Evolutionary conservation across 2,797 vertebrate genomes (phyloP).

Genomic region (Aythya fuligula): DNA sequence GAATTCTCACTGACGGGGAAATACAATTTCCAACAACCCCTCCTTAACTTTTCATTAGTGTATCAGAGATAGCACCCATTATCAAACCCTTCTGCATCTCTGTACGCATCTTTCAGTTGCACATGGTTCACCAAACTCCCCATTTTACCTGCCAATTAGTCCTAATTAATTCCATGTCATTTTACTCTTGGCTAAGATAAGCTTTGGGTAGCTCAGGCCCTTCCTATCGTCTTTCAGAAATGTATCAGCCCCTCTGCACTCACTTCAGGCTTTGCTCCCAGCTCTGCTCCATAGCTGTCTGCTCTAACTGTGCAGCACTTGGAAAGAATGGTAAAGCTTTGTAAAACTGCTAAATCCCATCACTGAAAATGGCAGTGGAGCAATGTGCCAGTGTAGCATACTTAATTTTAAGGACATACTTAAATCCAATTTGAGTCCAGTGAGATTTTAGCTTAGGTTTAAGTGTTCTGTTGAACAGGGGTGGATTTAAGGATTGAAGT

Average conservation of each 20-base stretch:
- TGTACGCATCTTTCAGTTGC: background rate
- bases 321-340: background rate
- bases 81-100: background rate
- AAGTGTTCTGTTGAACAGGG: conserved; percentile 8
- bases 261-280: background rate
- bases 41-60: background rate
- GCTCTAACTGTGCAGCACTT: background rate
- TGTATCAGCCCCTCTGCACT: background rate
- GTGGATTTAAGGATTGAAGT: conserved; percentile 53
- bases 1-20: background rate
- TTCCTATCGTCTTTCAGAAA: background rate
- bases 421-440: conserved; percentile 34
- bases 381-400: background rate
- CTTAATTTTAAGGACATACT: conserved; percentile 31
- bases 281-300: background rate
- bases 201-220: background rate
- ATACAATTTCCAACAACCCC: background rate
- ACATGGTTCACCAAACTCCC: background rate
- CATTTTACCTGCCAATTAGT: background rate
- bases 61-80: background rate
- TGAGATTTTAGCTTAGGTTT: conserved; percentile 43
- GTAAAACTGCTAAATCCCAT: background rate
- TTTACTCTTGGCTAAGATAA: background rate
- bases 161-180: background rate
- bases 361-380: background rate